Evolutionary conservation across 2,797 vertebrate genomes (phyloP), one percentile per base, ranked within the genome.

Genomic region (Eremophila alpestris): DNA sequence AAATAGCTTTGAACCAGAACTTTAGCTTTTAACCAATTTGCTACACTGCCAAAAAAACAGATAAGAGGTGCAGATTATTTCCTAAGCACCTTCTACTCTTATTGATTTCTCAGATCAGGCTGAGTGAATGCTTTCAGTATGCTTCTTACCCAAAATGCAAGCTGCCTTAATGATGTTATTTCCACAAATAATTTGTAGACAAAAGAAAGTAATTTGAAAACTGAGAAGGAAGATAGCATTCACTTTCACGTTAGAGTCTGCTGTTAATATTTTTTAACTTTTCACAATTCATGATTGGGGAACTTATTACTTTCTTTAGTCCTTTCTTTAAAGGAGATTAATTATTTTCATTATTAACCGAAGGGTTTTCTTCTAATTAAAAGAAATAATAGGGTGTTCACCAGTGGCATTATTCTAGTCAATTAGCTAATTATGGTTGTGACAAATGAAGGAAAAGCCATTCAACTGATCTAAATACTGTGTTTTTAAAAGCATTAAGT

Each of bases 381-480:
- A 96, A 71, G 55, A 92, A 96, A 97, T 94, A 95, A 90, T 81
- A 93, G 76, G 52, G 49, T 49, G 48, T 93, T 96, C 74, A 89
- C 55, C 38, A 62, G 63, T 79, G 71, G 21, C 77, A 91, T 90
- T 87, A 83, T 82, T 89, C 43, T 83, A 83, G 93, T 96, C 94
- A 95, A 96, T 96, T 94, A 96, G 94, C 83, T 96, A 95, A 97
- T 94, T 94, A 95, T 54, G 62, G 27, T 80, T 87, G 68, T 70
- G 65, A 73, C 69, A 96, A 96, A 95, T 81, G 21, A 88, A 80
- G 68, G 62, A 92, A 94, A 87, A 95, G 19, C 20, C 41, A 87
- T 59, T 68, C 41, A 87, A 71, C 27, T 60, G 62, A 84, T 91
- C 76, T 86, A 65, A 81, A n/a, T 29, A 54, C 41, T 1, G 1